Conservation (phyloP, 2,797 vertebrate genomes). For the Sebastes vulpes region DNA sequence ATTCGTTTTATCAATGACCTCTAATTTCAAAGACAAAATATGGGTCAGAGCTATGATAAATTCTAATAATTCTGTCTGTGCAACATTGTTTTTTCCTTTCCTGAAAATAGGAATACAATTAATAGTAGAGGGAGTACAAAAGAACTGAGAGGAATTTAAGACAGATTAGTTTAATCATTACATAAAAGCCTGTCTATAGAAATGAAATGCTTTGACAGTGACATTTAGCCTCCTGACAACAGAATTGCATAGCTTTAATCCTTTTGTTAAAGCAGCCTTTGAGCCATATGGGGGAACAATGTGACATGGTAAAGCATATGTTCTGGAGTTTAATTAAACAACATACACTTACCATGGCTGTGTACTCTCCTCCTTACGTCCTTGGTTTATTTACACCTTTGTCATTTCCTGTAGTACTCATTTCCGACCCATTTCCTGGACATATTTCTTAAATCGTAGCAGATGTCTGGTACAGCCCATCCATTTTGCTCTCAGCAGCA, state of each 20-base stretch:
- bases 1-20: conserved; percentile 21
- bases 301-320: not conserved
- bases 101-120: not conserved
- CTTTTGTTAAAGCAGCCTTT: conserved; percentile 2
- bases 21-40: conserved; percentile 16
- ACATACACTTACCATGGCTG: not conserved
- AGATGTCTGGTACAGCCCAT: conserved; percentile 8
- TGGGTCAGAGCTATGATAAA: not conserved
- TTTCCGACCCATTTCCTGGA: not conserved
- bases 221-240: conserved; percentile 17
- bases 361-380: not conserved
- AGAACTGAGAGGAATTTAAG: not conserved
- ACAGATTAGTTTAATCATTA: not conserved
- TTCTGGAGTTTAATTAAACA: not conserved
- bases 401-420: not conserved
- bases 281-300: not conserved
- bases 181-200: not conserved
- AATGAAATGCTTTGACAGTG: not conserved
- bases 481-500: not conserved
- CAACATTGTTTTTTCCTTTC: not conserved
- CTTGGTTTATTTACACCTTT: not conserved
- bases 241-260: conserved; percentile 1
- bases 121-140: not conserved
- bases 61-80: not conserved
- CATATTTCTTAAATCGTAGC: not conserved